Conservation (phyloP, 2,797 vertebrate genomes). For the Peromyscus attwateri region DNA sequence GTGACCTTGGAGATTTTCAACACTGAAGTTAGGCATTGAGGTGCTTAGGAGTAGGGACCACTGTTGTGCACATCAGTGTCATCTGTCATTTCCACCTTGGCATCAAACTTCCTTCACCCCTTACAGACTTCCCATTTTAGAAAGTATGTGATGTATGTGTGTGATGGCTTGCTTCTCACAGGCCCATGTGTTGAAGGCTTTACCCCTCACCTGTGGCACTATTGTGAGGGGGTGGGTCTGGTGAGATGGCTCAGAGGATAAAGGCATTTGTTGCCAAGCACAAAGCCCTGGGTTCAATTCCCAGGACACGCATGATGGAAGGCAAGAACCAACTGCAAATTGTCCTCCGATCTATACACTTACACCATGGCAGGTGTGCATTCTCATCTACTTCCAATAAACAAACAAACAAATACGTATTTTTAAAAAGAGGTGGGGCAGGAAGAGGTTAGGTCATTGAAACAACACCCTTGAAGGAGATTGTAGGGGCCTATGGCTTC, state of each 20-base stretch:
- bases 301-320: background rate
- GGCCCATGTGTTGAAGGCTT: background rate
- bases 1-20: background rate
- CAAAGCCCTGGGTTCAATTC: background rate
- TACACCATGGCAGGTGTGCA: background rate
- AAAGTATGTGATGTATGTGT: accelerated
- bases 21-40: background rate
- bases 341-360: background rate
- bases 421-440: background rate
- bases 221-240: background rate
- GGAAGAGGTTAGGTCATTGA: background rate
- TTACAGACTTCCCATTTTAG: background rate
- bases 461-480: background rate
- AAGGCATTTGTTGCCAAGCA: background rate
- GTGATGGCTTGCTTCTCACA: background rate
- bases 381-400: background rate
- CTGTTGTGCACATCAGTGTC: accelerated
- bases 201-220: background rate
- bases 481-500: no score
- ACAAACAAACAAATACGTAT: background rate
- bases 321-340: background rate
- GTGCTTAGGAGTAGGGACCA: no score
- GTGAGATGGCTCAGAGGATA: background rate
- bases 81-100: background rate
- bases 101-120: no score